Evolutionary conservation across 2,888 invertebrate genomes (phyloP), one percentile per base, ranked within the genome.

Genomic region (Rhagonycha lutea): DNA sequence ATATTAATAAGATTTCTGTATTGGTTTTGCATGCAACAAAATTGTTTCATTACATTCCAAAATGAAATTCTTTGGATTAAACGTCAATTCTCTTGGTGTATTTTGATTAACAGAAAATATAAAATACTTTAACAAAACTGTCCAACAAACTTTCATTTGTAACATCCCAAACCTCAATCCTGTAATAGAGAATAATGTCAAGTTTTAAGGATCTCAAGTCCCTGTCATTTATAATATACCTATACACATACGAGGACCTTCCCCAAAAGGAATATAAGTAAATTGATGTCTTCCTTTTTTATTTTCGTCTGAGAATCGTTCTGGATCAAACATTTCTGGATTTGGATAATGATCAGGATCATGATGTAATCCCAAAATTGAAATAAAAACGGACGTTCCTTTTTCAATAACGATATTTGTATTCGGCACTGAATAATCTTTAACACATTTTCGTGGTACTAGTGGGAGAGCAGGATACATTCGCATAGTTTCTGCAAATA

Each of bases 401-500:
- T 79, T 80, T 14, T 82, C 80, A 12, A 84, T 62, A 0, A 76
- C 68, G 0, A 81, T 69, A 4, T 82, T 68, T 5, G 83, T 81
- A 4, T 76, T 80, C 0, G 83, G 82, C 14, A 85, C 73, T 14
- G 63, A 60, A 75, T 83, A 83, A 7, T 82, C 80, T n/a, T 79
- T 79, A n/a, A 79, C 80, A 69, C 85, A 85, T 9, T 76, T 73
- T 65, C 84, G 79, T 14, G 83, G 83, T 4, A 84, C 73, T 8
- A 80, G 70, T 0, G 83, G 76, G 4, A 84, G 81, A 4, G 86
- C 84, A 2, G 88, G 86, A 75, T 85, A 85, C 67, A 85, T 82
- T 14, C 88, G 79, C 24, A 88, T 78, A 0, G 86, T 85, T 81
- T 88, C 88, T 85, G 81, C 3, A n/a, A 32, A n/a, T n/a, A 47